Conservation (phyloP, 2,888 invertebrate genomes). For the Phaedon cochleariae region DNA sequence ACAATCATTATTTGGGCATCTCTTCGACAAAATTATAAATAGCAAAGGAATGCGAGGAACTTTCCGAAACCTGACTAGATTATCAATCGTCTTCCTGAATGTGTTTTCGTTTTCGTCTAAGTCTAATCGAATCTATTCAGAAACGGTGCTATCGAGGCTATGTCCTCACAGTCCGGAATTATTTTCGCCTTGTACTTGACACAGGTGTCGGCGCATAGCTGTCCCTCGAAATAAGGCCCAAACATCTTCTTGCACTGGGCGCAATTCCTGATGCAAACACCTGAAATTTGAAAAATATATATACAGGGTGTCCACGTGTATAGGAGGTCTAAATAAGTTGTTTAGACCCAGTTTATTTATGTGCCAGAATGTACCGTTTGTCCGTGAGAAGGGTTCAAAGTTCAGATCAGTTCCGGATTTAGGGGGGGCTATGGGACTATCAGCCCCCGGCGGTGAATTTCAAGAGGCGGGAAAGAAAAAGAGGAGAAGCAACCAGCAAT, state of each 20-base stretch:
- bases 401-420: no score
- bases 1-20: background rate
- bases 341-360: no score
- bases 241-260: conserved; percentile 91
- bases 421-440: no score
- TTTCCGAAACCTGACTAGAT: background rate
- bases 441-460: no score
- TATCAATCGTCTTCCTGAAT: background rate
- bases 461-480: no score
- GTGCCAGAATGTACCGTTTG: no score
- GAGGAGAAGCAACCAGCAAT: no score
- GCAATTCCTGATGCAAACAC: conserved; percentile 85
- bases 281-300: conserved; percentile 52
- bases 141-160: conserved; percentile 81
- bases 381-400: no score
- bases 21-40: background rate
- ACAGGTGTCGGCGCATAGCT: conserved; percentile 85
- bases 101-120: background rate
- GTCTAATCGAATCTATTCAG: conserved; percentile 68
- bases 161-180: conserved; percentile 86
- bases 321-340: no score
- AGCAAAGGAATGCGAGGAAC: background rate
- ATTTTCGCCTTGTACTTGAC: conserved; percentile 83
- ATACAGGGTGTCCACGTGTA: no score
- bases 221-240: conserved; percentile 86